Evolutionary conservation across 2,113 vertebrate species (phyloP).

Genomic region (Tetrao urogallus): DNA sequence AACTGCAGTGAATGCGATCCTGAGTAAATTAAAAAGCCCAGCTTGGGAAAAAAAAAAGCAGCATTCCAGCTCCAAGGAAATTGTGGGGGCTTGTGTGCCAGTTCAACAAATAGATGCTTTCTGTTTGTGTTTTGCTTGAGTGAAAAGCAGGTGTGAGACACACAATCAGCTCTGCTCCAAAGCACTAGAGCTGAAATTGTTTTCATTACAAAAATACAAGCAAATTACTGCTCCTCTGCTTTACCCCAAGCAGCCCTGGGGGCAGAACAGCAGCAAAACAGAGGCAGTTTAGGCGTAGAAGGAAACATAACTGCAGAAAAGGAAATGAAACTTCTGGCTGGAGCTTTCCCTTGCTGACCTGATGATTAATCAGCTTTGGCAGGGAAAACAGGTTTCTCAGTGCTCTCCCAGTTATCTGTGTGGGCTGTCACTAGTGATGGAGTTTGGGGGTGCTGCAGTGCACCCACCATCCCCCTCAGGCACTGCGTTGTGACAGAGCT

Average conservation of each 20-base stretch:
- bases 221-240: background rate
- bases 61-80: background rate
- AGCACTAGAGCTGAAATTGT: background rate
- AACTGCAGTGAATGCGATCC: background rate
- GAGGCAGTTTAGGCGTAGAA: background rate
- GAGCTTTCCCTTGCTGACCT: background rate
- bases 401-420: background rate
- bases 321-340: background rate
- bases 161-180: background rate
- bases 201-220: background rate
- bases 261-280: fast-evolving
- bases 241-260: fast-evolving
- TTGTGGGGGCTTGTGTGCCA: fast-evolving
- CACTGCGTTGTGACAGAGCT: background rate
- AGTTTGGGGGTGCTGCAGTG: background rate
- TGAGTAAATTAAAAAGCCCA: background rate
- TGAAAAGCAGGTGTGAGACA: fast-evolving
- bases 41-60: background rate
- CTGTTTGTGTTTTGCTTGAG: background rate
- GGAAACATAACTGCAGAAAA: background rate
- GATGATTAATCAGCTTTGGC: background rate
- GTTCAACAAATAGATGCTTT: background rate
- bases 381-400: background rate
- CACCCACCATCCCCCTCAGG: fast-evolving
- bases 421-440: background rate